phyloP scores from a whole-genome alignment of 1,140 invertebrate genomes.

The Phocides pigmalion region DNA sequence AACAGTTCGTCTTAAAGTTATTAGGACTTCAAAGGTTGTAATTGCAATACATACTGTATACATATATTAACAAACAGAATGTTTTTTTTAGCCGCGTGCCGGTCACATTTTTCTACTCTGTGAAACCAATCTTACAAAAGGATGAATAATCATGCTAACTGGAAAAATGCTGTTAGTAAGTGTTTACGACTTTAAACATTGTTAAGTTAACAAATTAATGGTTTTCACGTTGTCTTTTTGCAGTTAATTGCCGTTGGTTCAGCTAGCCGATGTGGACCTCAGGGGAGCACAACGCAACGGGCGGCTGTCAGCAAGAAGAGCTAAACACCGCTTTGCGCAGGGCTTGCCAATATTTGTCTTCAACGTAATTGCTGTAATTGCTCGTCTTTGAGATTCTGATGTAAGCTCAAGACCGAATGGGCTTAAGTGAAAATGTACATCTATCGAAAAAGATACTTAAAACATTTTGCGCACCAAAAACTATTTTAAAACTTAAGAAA shows the following conservation, averaged over 20 bases:
- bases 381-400: constrained; percentile 29
- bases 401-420: neutral
- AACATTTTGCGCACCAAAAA: neutral
- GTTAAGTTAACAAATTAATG: too few relatives aligned
- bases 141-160: too few relatives aligned
- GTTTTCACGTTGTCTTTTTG: neutral
- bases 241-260: neutral
- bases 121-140: too few relatives aligned
- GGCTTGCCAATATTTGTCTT: constrained; percentile 30
- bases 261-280: constrained; percentile 10
- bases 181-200: too few relatives aligned
- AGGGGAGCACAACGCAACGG: constrained; percentile 15
- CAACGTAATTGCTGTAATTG: constrained; percentile 32
- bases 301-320: constrained; percentile 18
- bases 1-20: too few relatives aligned
- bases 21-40: too few relatives aligned
- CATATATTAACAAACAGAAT: too few relatives aligned
- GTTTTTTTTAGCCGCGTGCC: too few relatives aligned
- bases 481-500: neutral
- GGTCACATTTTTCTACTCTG: too few relatives aligned
- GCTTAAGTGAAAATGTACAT: neutral
- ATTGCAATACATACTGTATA: too few relatives aligned
- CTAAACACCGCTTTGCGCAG: constrained; percentile 29
- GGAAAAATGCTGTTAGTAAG: too few relatives aligned
- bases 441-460: neutral